Conservation (phyloP, 1,140 invertebrate genomes). For the Campodea augens region DNA sequence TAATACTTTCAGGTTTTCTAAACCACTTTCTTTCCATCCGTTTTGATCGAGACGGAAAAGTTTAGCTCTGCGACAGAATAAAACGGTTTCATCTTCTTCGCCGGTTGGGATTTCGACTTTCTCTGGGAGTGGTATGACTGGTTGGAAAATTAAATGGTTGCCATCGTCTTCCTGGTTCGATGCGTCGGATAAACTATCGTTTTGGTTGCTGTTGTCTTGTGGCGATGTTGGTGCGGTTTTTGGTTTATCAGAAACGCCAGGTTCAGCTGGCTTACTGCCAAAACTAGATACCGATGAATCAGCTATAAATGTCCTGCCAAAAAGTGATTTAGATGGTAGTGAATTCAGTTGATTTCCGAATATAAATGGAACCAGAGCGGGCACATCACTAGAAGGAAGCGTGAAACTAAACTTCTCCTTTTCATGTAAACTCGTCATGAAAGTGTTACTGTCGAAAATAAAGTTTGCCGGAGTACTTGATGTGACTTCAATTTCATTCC, state of each 20-base stretch:
- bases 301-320: too few species aligned
- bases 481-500: too few species aligned
- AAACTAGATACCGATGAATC: too few species aligned
- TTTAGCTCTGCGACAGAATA: slow-evolving; percentile 59
- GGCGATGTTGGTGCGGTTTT: slow-evolving; percentile 33
- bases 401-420: slow-evolving; percentile 3
- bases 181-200: too few species aligned
- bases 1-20: slow-evolving; percentile 71
- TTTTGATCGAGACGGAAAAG: slow-evolving; percentile 44
- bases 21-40: slow-evolving; percentile 79
- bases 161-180: slow-evolving; percentile 44
- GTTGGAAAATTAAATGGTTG: slow-evolving; percentile 51
- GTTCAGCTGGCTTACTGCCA: too few species aligned
- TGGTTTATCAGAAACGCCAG: slow-evolving; percentile 17
- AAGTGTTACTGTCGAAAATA: too few species aligned
- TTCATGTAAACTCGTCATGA: background rate
- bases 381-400: slow-evolving; percentile 2
- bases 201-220: too few species aligned
- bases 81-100: slow-evolving; percentile 57
- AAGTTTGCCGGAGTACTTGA: too few species aligned
- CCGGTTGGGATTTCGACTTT: slow-evolving; percentile 69
- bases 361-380: slow-evolving; percentile 8
- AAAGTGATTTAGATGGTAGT: slow-evolving; percentile 2
- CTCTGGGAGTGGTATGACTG: slow-evolving; percentile 62
- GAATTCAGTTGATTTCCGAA: slow-evolving; percentile 10